Conservation (phyloP, 2,797 vertebrate genomes). For the Australoheros facetus region DNA sequence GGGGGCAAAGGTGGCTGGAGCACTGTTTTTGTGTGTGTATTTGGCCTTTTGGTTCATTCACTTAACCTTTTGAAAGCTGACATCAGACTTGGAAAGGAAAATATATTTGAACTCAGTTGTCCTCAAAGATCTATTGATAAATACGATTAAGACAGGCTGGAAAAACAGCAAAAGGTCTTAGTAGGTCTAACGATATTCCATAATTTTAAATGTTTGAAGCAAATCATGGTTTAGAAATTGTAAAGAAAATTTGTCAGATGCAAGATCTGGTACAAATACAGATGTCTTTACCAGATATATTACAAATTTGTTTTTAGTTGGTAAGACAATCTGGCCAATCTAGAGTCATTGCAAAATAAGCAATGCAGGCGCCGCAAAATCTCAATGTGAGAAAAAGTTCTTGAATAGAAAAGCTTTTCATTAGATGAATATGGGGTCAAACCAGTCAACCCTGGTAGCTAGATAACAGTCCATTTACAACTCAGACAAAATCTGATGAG, state of each 20-base stretch:
- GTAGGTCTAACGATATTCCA: background rate
- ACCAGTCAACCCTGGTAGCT: slow-evolving; percentile 12
- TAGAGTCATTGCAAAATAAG: slow-evolving; percentile 12
- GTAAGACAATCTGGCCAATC: slow-evolving; percentile 8
- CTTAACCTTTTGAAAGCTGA: slow-evolving; percentile 51
- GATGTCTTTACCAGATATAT: background rate
- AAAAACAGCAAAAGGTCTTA: background rate
- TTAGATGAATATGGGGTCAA: slow-evolving; percentile 22
- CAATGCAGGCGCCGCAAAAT: background rate
- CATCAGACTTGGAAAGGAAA: slow-evolving; percentile 43
- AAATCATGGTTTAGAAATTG: too few relatives aligned
- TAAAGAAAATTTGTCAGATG: background rate
- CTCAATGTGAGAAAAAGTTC: slow-evolving; percentile 19
- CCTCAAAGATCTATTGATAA: slow-evolving; percentile 36
- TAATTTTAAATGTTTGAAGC: too few relatives aligned
- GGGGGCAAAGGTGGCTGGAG: slow-evolving; percentile 51
- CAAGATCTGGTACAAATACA: background rate
- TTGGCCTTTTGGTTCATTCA: slow-evolving; percentile 48
- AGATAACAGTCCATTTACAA: slow-evolving; percentile 18
- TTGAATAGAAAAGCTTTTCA: slow-evolving; percentile 22
- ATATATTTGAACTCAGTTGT: slow-evolving; percentile 31
- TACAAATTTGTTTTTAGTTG: slow-evolving; percentile 7
- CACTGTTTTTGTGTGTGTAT: slow-evolving; percentile 33
- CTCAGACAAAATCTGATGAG: background rate
- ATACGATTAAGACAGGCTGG: slow-evolving; percentile 15